Evolutionary conservation across 2,113 vertebrate genomes (phyloP), one percentile per base, ranked within the genome.

Genomic region (Malurus alboscapulatus): DNA sequence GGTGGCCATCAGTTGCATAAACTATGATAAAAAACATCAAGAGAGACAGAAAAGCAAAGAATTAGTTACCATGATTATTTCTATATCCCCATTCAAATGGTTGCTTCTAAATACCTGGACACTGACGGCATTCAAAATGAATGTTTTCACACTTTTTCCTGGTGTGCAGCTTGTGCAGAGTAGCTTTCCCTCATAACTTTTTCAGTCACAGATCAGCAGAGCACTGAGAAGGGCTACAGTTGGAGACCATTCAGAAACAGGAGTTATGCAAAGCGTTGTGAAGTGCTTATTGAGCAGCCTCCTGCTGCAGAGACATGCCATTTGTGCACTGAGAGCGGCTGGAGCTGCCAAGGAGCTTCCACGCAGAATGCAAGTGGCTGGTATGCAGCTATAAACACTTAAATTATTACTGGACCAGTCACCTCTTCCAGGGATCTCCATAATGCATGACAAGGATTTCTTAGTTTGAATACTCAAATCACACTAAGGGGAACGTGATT

Each of bases 281-380:
- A 36, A 67, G 79, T 3, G 36, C 30, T 55, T 66, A n/a, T 3
- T 4, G 69, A 79, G 88, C 73, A 75, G 73, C 87, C 66, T 78
- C 69, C 20, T 1, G 6, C 68, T 92, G 69, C 73, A 84, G 58
- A 81, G 86, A 79, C 71, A 20, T 25, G 24, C 40, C 65, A 59
- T 21, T 71, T 45, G 88, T 54, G 40, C 72, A 16, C 83, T 27
- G 69, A 5, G 19, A 81, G 65, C 76, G 67, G 59, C 93, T 32
- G 55, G 5, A 51, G 86, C 91, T 94, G 93, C 87, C 87, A 88
- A 62, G 59, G 68, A 87, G 40, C 55, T 88, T 67, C 73, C 76
- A 93, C 0, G 0, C 0, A 1, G 90, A 90, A 86, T 71, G 67
- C 38, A 61, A 65, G 62, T 3, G 74, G 74, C 82, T 83, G 63